Evolutionary conservation across 2,888 invertebrate species (phyloP).

Genomic region (Baronia brevicornis): DNA sequence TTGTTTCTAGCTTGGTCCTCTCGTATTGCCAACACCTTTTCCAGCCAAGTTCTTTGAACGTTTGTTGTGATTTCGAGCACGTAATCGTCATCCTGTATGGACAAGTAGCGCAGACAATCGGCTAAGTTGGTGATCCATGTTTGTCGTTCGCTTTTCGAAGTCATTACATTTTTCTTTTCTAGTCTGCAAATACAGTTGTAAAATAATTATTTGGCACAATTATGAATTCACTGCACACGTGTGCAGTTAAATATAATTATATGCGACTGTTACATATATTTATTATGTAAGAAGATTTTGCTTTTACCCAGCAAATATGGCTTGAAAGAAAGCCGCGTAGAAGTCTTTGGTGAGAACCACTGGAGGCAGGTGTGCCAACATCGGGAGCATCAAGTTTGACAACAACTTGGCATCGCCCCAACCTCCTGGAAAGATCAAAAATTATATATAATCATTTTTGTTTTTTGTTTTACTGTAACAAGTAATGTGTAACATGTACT

Average conservation of each 20-base stretch:
- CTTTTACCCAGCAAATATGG: slow-evolving; percentile 79
- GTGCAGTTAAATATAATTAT: too few species aligned
- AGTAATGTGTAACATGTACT: slow-evolving; percentile 12
- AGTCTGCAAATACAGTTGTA: slow-evolving; percentile 61
- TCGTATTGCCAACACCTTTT: slow-evolving; percentile 22
- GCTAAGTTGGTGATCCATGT: slow-evolving; percentile 80
- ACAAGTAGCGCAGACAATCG: slow-evolving; percentile 79
- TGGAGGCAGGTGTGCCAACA: slow-evolving; percentile 81
- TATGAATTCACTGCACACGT: too few species aligned
- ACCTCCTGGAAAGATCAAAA: slow-evolving; percentile 70
- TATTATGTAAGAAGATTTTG: background rate
- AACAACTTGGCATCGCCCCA: slow-evolving; percentile 84
- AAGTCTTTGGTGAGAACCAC: slow-evolving; percentile 70
- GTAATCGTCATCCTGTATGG: slow-evolving; percentile 30
- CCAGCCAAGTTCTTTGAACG: slow-evolving; percentile 45
- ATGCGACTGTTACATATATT: too few species aligned
- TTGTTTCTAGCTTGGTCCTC: slow-evolving; percentile 24
- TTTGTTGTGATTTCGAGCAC: slow-evolving; percentile 30
- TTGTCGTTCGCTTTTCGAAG: slow-evolving; percentile 80
- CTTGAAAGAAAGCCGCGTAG: slow-evolving; percentile 80
- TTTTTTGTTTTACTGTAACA: background rate
- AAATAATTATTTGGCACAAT: too few species aligned
- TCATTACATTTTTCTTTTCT: slow-evolving; percentile 72
- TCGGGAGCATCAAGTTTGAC: slow-evolving; percentile 83
- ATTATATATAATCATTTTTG: background rate